Base-by-base conservation (phyloP, 2,888 invertebrate genomes). In the Antheraea yamamai region DNA sequence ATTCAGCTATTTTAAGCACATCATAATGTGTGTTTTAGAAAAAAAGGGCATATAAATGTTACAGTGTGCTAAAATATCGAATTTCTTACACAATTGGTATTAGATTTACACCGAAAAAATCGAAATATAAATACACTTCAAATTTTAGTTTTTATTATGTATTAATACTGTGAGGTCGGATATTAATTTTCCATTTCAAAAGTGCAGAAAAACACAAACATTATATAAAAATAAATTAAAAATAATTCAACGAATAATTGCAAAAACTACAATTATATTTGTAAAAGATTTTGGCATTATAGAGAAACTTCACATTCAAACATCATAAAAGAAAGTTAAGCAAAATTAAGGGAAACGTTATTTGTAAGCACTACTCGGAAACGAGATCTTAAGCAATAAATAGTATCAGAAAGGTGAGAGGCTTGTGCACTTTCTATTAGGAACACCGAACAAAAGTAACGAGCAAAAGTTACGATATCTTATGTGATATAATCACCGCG, bases 401-500 rank as follows among this genome's bases (percentile, higher is more conserved):
- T 89, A 89, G 88, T 84, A 88, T 87, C 88, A 88, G 90, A 91
- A 90, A 91, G 89, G 89, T 89, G 87, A 88, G 88, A 87, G 90
- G 88, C 86, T 87, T 82, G 87, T 85, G 86, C 87, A 92, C 93
- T 93, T 93, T 93, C 93, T 93, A 92, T 87, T 88, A 88, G 87
- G 85, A 88, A 83, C 88, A 87, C 87, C 85, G 82, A 85, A 88
- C 88, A 88, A 89, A 89, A 88, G 88, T 87, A 88, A 89, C 86
- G 86, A 90, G 91, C 90, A 89, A 89, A 89, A 92, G 91, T 91
- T 91, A 90, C 91, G 91, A 92, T 92, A 89, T 87, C 89, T 89
- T 83, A 84, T 84, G 88, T 93, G 93, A 93, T 92, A 93, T 93
- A 92, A 93, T 87, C 82, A 83, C 83, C 77, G 77, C 81, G 79